Conservation (phyloP, 1,140 invertebrate genomes). For the Trinorchestia longiramus region DNA sequence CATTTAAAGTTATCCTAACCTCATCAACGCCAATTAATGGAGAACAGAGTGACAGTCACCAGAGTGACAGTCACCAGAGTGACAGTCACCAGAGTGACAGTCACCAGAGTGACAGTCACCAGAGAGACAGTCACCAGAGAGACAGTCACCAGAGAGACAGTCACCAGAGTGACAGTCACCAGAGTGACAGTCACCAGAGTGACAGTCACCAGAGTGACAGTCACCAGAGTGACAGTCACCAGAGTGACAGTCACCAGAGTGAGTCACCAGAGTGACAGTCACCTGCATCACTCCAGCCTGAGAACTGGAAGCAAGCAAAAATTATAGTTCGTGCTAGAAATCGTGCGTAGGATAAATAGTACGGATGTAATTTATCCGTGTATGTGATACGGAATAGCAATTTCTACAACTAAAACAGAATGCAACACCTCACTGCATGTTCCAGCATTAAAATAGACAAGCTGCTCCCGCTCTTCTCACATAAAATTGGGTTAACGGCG, state of each 20-base stretch:
- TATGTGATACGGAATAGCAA: not conserved
- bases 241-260: not conserved
- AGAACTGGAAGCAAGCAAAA: not conserved
- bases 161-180: not conserved
- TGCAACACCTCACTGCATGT: not conserved
- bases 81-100: too few species aligned
- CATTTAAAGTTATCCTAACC: not conserved
- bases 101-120: not conserved
- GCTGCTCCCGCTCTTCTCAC: not conserved
- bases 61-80: not conserved
- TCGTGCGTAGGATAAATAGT: not conserved
- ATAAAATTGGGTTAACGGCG: not conserved
- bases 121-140: not conserved
- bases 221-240: not conserved
- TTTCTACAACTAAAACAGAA: not conserved
- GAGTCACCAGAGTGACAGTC: not conserved
- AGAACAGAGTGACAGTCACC: not conserved
- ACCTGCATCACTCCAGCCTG: not conserved
- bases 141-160: too few species aligned
- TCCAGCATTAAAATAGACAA: not conserved
- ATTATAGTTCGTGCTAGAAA: not conserved
- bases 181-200: not conserved
- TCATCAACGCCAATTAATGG: not conserved
- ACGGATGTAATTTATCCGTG: not conserved
- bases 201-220: too few species aligned